Base-by-base conservation (phyloP, 2,113 vertebrate genomes). In the Actenoides lindsayi region DNA sequence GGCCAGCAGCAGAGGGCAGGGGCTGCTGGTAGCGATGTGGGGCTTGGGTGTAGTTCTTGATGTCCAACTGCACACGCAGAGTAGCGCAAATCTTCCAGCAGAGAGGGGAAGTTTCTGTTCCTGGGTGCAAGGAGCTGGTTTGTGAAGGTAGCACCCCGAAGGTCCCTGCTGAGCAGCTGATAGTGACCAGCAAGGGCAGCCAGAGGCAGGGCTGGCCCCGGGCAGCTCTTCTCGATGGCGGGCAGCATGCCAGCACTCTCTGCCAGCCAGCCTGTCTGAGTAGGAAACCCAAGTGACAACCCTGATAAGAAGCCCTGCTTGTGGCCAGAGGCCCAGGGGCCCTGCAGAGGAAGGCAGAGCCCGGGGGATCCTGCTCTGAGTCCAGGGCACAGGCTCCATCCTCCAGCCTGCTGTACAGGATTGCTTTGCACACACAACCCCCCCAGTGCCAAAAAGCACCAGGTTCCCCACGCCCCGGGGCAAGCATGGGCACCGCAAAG, bases 261-360 rank as follows among this genome's bases (percentile, higher is more conserved):
- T 0, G 13, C 41, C 90, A 94, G 87, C 54, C 60, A 17, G 84
- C n/a, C 48, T 41, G 69, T 16, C 90, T 48, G 78, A 87, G 78
- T 71, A 87, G 96, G 94, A 96, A 96, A 69, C 78, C 67, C 67
- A 82, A 95, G 88, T 93, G 95, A 93, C 79, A 95, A 33, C 24
- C 20, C 74, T 60, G 70, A 68, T 88, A 90, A 90, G 65, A 93
- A 11, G 6, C 53, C 54, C 74, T 42, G 78, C 82, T 90, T 1
- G 0, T 62, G 88, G 77, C 89, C 6, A 4, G 54, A 69, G 68
- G 69, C 81, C 71, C 74, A 30, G 92, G 60, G 67, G 62, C 90
- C 62, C 88, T 16, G 70, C 78, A 13, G 0, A 0, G 84, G 48
- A 56, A 19, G 39, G 53, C 65, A 91, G 51, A 39, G 74, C 50